Evolutionary conservation across 92 coral and sea anemone genomes (phyloP).

Genomic region (Epizoanthus illoricatus): DNA sequence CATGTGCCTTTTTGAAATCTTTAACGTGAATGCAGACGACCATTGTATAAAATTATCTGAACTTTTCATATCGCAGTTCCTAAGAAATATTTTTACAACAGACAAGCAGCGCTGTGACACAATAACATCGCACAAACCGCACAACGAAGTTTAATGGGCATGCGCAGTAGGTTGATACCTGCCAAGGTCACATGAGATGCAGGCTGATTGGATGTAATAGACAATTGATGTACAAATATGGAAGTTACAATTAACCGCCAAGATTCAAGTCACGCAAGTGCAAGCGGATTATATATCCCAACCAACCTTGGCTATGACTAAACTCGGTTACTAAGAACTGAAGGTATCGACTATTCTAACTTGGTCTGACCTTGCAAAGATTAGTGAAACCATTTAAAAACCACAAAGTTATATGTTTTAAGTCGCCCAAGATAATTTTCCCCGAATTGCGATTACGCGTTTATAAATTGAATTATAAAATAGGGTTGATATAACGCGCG

Average conservation of each 20-base stretch:
- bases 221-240: constrained; percentile 32
- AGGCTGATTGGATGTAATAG: constrained; percentile 30
- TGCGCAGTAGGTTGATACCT: neutral
- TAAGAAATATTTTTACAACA: neutral
- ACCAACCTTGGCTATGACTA: too few species aligned
- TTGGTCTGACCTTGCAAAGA: too few species aligned
- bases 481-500: too few species aligned
- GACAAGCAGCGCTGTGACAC: constrained; percentile 29
- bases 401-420: too few species aligned
- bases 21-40: constrained; percentile 83
- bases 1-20: constrained; percentile 82
- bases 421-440: too few species aligned
- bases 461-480: too few species aligned
- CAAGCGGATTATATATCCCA: neutral
- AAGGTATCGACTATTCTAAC: too few species aligned
- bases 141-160: neutral
- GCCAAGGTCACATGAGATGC: constrained; percentile 24
- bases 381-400: too few species aligned
- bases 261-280: neutral
- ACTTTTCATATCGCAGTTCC: constrained; percentile 33
- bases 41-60: constrained; percentile 54
- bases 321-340: too few species aligned
- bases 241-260: constrained; percentile 14
- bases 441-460: too few species aligned
- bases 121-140: constrained; percentile 35